Evolutionary conservation across 2,113 vertebrate genomes (phyloP).

Genomic region (Rhinopomastus cyanomelas): DNA sequence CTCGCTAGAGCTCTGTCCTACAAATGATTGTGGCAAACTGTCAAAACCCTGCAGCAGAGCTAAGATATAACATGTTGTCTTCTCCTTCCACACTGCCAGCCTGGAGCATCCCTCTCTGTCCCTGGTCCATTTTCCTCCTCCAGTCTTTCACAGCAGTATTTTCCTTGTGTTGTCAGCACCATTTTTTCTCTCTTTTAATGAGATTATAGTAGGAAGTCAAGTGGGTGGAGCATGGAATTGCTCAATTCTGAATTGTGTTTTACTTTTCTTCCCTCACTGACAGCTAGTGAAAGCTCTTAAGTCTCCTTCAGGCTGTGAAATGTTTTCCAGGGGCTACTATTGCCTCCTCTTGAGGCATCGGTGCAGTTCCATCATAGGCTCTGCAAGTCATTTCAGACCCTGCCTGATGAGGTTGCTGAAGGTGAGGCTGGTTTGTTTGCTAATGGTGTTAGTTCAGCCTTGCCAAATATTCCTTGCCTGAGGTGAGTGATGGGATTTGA

Average conservation of each 20-base stretch:
- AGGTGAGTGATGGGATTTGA: slow-evolving; percentile 1
- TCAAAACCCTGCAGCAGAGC: neutral
- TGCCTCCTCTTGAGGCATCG: neutral
- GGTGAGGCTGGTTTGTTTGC: neutral
- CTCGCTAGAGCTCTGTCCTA: neutral
- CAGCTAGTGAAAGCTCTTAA: neutral
- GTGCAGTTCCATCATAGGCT: neutral
- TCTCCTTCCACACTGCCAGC: neutral
- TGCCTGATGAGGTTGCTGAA: slow-evolving; percentile 37
- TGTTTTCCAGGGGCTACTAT: neutral
- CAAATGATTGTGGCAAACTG: neutral
- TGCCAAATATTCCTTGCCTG: slow-evolving; percentile 6
- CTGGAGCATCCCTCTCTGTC: neutral
- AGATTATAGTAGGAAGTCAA: neutral
- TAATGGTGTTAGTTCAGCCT: slow-evolving; percentile 15
- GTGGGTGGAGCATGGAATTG: neutral
- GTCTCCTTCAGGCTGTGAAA: fast-evolving
- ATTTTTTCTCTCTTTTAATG: neutral
- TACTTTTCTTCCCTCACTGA: neutral
- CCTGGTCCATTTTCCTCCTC: neutral
- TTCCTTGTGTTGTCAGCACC: neutral
- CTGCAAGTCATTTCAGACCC: neutral
- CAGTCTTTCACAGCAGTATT: neutral
- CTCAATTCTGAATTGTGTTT: neutral
- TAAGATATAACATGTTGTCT: neutral